Evolutionary conservation across 1,140 invertebrate genomes (phyloP).

Genomic region (Euwallacea similis): DNA sequence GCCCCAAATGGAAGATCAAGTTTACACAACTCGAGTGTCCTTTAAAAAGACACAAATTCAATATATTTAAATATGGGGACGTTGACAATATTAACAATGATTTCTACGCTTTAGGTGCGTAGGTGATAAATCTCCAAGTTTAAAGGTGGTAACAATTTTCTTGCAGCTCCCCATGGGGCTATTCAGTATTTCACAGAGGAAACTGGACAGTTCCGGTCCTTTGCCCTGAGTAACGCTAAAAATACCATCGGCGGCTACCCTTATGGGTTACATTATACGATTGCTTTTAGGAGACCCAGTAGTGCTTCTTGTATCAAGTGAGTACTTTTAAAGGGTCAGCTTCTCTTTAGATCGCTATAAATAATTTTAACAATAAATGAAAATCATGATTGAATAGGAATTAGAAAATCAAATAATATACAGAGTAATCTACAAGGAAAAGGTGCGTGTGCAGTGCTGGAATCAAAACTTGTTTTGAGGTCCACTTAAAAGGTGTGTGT

Average conservation of each 20-base stretch:
- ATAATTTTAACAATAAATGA: too few species aligned
- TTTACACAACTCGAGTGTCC: conserved; percentile 65
- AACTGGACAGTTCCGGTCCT: conserved; percentile 61
- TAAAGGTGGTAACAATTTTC: conserved; percentile 12
- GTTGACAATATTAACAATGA: conserved; percentile 38
- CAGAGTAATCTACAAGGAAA: too few species aligned
- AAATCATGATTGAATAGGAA: too few species aligned
- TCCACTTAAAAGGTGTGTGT: too few species aligned
- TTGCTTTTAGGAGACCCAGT: conserved; percentile 53
- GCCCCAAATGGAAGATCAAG: conserved; percentile 62
- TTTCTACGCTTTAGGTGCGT: conserved; percentile 42
- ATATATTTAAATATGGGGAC: conserved; percentile 29
- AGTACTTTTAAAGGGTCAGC: background rate
- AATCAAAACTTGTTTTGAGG: too few species aligned
- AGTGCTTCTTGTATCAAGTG: conserved; percentile 35
- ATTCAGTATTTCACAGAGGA: conserved; percentile 66
- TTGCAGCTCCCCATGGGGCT: conserved; percentile 63
- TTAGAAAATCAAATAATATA: too few species aligned
- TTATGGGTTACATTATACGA: conserved; percentile 55
- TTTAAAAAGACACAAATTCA: conserved; percentile 24
- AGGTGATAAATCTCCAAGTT: background rate
- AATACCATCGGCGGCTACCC: conserved; percentile 50
- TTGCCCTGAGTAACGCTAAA: conserved; percentile 59
- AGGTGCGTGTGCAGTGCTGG: too few species aligned
- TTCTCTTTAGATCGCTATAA: too few species aligned